Evolutionary conservation across 2,113 vertebrate genomes (phyloP).

Genomic region (Hiodon tergisus): DNA sequence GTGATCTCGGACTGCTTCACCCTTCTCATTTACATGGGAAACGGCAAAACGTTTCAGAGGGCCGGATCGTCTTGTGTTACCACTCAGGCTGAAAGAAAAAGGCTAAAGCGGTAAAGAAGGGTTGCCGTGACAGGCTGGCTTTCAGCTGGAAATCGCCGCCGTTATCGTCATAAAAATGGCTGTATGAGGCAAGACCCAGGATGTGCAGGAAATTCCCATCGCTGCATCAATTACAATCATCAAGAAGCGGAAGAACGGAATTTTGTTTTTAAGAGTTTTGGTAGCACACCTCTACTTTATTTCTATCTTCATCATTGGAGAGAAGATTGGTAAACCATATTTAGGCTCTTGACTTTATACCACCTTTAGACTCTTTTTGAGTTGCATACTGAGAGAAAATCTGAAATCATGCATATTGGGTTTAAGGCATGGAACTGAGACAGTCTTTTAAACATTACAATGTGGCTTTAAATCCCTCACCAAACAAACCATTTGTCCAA

Average conservation of each 20-base stretch:
- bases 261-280: not conserved
- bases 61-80: slow-evolving; percentile 4
- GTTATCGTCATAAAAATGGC: slow-evolving; percentile 1
- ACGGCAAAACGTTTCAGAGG: not conserved
- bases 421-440: slow-evolving; percentile 30
- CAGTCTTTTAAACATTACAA: slow-evolving; percentile 47
- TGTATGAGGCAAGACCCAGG: not conserved
- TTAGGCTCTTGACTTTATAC: too few species aligned
- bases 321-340: not conserved
- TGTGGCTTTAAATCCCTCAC: slow-evolving; percentile 49
- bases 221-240: too few species aligned
- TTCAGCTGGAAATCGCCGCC: not conserved
- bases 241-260: too few species aligned
- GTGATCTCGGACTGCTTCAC: slow-evolving; percentile 3
- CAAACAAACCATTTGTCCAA: slow-evolving; percentile 61
- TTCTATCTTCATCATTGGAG: not conserved
- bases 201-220: too few species aligned
- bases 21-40: slow-evolving; percentile 14
- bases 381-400: too few species aligned
- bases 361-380: too few species aligned
- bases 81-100: not conserved
- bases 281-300: not conserved
- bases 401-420: not conserved
- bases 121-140: not conserved
- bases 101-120: not conserved